Evolutionary conservation across 2,797 vertebrate genomes (phyloP), one percentile per base, ranked within the genome.

Genomic region (Megaceryle alcyon): DNA sequence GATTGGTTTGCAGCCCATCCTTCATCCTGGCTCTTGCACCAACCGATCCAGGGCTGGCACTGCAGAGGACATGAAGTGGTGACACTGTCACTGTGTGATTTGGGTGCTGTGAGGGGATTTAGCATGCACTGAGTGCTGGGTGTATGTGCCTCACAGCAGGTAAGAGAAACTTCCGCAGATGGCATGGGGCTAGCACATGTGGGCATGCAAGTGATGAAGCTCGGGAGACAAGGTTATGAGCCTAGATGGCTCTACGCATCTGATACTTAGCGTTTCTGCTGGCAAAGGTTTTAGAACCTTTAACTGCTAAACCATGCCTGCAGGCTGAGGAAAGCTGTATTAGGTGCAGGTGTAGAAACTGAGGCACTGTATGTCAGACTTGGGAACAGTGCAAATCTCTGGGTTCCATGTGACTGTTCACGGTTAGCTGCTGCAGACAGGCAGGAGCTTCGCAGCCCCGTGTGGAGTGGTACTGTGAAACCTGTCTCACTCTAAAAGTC

Each of bases 401-500:
- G 5, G 43, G 33, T 69, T 86, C 54, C 43, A 7, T 1, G 1
- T 60, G 85, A 25, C 2, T 4, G 14, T 78, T 82, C 6, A 6
- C 7, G 9, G 37, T 86, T 48, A 51, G 56, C 33, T 92, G 39
- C 54, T 13, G 23, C 66, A 61, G 64, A 23, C 18, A 41, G 61
- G 69, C 11, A 15, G 39, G 39, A 3, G 6, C 66, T 85, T 68
- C 2, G 16, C 6, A 23, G 31, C 66, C 20, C 69, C 0, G 0
- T 54, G 63, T 23, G 1, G 12, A 63, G 51, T 14, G 28, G 68
- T 61, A 7, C 37, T 72, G 60, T 85, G 46, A 87, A 82, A 71
- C 37, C 6, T n/a, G 11, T 70, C 59, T 72, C 37, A 29, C 29
- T 86, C 35, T 51, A 94, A 96, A 96, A 95, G 49, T 73, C 8